A percentile compares a stretch with the other conserved stretches of the same genome.
Evolutionary conservation across 2,888 invertebrate species (phyloP).

Genomic region (Cephalotes varians): DNA sequence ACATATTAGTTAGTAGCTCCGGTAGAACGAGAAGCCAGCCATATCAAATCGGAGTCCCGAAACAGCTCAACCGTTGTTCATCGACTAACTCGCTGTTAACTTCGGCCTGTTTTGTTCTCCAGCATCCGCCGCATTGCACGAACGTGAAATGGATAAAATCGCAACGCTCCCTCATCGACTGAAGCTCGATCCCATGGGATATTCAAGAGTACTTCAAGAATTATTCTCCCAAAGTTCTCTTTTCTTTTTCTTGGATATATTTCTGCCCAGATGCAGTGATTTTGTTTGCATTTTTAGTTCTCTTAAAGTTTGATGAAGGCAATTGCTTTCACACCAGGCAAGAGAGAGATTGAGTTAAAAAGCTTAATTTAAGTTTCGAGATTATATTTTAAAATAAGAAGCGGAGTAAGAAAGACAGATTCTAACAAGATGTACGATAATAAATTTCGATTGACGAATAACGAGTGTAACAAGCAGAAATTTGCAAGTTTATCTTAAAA

Average conservation of each 20-base stretch:
- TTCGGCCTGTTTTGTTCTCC: slow-evolving; percentile 65
- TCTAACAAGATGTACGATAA: neutral
- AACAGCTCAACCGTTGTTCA: slow-evolving; percentile 65
- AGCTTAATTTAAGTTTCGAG: slow-evolving; percentile 7
- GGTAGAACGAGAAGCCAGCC: slow-evolving; percentile 60
- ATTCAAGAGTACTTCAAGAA: neutral
- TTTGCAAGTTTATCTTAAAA: neutral
- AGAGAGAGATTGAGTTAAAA: neutral
- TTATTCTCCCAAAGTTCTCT: neutral
- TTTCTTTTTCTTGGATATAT: neutral
- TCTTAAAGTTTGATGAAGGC: slow-evolving; percentile 5
- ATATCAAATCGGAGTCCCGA: slow-evolving; percentile 68
- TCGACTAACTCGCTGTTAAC: slow-evolving; percentile 68
- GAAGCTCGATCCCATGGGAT: neutral
- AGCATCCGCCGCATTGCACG: slow-evolving; percentile 19
- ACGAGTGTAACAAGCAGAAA: neutral
- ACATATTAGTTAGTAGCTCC: slow-evolving; percentile 75
- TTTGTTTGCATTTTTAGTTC: neutral
- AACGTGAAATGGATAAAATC: slow-evolving; percentile 50
- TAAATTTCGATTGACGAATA: neutral
- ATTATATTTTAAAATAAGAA: slow-evolving; percentile 15
- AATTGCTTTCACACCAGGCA: neutral
- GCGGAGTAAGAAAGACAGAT: neutral
- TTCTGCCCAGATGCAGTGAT: neutral
- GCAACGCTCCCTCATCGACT: slow-evolving; percentile 17